Evolutionary conservation across 2,797 vertebrate species (phyloP).

Genomic region (Xyrichtys novacula): DNA sequence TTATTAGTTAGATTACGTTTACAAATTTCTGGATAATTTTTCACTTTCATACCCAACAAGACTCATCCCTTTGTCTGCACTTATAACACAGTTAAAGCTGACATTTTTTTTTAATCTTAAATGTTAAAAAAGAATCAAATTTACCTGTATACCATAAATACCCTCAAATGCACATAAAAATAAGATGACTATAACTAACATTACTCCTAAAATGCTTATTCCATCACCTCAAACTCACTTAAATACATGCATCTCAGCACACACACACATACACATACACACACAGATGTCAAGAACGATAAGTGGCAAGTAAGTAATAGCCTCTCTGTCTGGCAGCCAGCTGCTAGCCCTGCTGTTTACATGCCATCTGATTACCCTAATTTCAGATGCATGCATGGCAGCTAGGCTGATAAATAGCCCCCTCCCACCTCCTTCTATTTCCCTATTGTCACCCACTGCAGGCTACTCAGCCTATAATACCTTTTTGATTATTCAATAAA

Average conservation of each 20-base stretch:
- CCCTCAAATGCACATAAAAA: constrained; percentile 7
- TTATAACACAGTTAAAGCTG: neutral
- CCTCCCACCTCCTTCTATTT: constrained; percentile 60
- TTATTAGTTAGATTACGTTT: no score
- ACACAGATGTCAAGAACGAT: constrained; percentile 75
- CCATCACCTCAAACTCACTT: constrained; percentile 37
- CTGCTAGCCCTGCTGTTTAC: constrained; percentile 91
- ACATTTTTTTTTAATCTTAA: neutral
- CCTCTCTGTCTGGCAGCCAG: constrained; percentile 87
- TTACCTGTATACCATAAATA: constrained; percentile 15
- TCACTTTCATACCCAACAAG: no score
- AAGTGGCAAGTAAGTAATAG: constrained; percentile 91
- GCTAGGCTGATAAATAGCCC: constrained; percentile 85
- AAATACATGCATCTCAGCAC: constrained; percentile 27
- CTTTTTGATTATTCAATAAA: constrained; percentile 93
- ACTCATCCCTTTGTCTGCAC: no score
- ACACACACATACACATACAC: constrained; percentile 50
- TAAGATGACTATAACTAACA: constrained; percentile 17
- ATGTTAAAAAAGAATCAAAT: neutral
- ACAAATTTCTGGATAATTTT: no score
- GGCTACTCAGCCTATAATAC: constrained; percentile 83
- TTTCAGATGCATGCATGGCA: constrained; percentile 87
- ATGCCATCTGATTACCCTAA: constrained; percentile 94
- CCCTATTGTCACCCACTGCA: constrained; percentile 79
- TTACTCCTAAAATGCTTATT: constrained; percentile 38